Base-by-base conservation (phyloP, 2,888 invertebrate genomes). In the Campopleginae sp. region DNA sequence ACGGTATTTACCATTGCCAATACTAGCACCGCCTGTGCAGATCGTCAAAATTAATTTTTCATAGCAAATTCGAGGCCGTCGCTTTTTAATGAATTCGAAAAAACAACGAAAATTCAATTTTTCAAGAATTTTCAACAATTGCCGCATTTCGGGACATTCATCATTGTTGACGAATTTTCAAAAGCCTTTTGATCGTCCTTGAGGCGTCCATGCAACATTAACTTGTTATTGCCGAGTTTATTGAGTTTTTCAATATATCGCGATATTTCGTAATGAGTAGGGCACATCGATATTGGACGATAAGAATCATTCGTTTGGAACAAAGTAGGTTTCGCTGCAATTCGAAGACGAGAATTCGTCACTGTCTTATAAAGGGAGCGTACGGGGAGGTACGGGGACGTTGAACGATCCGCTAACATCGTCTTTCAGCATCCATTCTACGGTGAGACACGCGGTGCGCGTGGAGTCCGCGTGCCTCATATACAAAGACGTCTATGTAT, bases 361-460 rank as follows among this genome's bases (percentile, higher is more conserved):
- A 76, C 75, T 51, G 31, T 27, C 38, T 31, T 14, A 12, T 61
- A 44, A 12, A 76, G 65, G 74, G 77, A 65, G 44, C 10, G 76
- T n/a, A n/a, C 58, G 68, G 77, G 61, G 42, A 72, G 79, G 58
- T 72, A 76, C 65, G 66, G 78, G 82, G 81, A 51, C 77, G 77
- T 33, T 66, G 74, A 71, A 61, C 63, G 76, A 71, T 82, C 58
- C 44, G 70, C 58, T 48, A 75, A 76, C 71, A 31, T 51, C 33
- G 65, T 74, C 79, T 79, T 85, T 85, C 86, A 86, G 87, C 86
- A 87, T 87, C 84, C 87, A 83, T 79, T 58, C 63, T 78, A 78
- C 78, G 46, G 42, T 70, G 75, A 58, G 58, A 74, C 58, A 76
- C 72, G 66, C 54, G 65, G 80, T 84, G 71, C 86, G 86, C 86